Evolutionary conservation across 2,888 invertebrate species (phyloP).

Genomic region (Drosophila incognita): DNA sequence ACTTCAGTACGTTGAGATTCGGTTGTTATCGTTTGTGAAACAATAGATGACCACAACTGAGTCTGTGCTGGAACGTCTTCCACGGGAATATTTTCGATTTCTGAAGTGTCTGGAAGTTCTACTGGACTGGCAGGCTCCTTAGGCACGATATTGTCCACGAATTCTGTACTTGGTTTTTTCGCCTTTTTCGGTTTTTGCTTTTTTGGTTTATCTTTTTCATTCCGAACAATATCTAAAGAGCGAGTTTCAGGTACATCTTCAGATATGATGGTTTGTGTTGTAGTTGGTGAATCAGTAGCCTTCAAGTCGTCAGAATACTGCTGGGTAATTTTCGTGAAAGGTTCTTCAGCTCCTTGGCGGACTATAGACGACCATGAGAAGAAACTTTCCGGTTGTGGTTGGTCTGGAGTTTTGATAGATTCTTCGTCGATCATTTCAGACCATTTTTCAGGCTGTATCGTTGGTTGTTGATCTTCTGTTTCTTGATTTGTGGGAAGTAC

Average conservation of each 20-base stretch:
- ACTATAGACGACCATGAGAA: slow-evolving; percentile 64
- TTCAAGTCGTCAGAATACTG: slow-evolving; percentile 3
- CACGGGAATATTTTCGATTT: neutral
- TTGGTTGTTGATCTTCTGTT: neutral
- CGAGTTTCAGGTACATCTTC: slow-evolving; percentile 4
- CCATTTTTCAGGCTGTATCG: slow-evolving; percentile 33
- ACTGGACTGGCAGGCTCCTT: slow-evolving; percentile 4
- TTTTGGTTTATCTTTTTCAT: slow-evolving; percentile 19
- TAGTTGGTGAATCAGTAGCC: neutral
- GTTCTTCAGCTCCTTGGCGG: slow-evolving; percentile 58
- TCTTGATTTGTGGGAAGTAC: neutral
- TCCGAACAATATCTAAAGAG: neutral
- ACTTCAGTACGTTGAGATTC: neutral
- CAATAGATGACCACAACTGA: slow-evolving; percentile 50
- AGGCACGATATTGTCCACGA: neutral
- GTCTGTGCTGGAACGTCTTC: neutral
- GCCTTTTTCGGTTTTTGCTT: slow-evolving; percentile 39
- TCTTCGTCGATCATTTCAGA: slow-evolving; percentile 43
- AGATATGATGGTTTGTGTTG: neutral
- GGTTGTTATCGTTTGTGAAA: slow-evolving; percentile 14
- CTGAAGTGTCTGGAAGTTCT: neutral
- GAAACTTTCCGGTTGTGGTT: neutral
- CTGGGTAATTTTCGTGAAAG: slow-evolving; percentile 35
- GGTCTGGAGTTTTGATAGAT: neutral
- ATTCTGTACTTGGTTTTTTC: slow-evolving; percentile 17